Evolutionary conservation across 2,113 vertebrate genomes (phyloP).

Genomic region (Polyodon spathula): DNA sequence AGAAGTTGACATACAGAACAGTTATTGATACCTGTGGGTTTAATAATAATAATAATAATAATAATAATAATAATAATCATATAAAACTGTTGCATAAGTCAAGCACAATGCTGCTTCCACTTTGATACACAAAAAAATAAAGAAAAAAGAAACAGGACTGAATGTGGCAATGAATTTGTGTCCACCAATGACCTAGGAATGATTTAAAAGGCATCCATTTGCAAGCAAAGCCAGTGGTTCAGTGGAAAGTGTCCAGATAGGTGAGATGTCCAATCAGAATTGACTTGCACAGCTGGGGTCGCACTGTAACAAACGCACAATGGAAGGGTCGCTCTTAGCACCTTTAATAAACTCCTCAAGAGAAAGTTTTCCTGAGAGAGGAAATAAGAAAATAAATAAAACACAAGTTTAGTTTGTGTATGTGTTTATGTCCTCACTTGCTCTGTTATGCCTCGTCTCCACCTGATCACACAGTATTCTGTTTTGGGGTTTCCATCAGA

Average conservation of each 20-base stretch:
- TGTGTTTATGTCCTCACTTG: too few relatives aligned
- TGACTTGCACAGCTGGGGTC: conserved; percentile 71
- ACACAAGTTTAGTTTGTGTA: not conserved
- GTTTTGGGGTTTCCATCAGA: too few relatives aligned
- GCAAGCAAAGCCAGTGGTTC: conserved; percentile 50
- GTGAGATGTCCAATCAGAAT: conserved; percentile 45
- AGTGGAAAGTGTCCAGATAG: conserved; percentile 37
- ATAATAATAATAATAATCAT: conserved; percentile 6
- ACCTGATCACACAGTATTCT: too few relatives aligned
- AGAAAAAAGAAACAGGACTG: conserved; percentile 10
- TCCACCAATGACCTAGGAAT: conserved; percentile 36
- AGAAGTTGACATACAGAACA: conserved; percentile 15
- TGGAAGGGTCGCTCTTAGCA: conserved; percentile 76
- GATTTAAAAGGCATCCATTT: conserved; percentile 54
- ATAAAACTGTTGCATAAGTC: conserved; percentile 31
- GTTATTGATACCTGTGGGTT: conserved; percentile 2
- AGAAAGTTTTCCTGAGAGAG: conserved; percentile 59
- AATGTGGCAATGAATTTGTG: conserved; percentile 35
- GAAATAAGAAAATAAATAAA: conserved; percentile 12
- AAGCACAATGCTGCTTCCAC: conserved; percentile 28
- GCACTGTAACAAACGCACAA: conserved; percentile 70
- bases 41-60: not conserved
- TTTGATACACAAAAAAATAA: conserved; percentile 16
- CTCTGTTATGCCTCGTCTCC: too few relatives aligned
- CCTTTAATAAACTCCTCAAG: conserved; percentile 77